phyloP scores from a whole-genome alignment of 2,888 invertebrate species.

The Salticus scenicus region DNA sequence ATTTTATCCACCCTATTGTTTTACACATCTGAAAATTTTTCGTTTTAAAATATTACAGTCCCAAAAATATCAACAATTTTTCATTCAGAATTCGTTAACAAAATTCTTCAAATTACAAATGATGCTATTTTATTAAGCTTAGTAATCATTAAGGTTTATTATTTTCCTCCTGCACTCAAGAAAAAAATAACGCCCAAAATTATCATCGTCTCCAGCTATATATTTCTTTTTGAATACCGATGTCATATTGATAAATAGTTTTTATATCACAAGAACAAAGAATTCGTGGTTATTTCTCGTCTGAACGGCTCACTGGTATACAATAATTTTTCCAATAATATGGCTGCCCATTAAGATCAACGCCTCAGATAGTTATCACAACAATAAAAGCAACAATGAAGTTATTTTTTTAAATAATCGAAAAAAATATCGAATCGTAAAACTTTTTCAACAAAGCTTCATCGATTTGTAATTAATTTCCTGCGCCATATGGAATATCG shows the following conservation, averaged over 20 bases:
- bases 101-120: too few species aligned
- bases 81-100: too few species aligned
- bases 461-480: slow-evolving; percentile 8
- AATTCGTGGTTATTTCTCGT: background rate
- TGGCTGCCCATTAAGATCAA: slow-evolving; percentile 1
- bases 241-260: background rate
- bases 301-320: background rate
- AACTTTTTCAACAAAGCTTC: background rate
- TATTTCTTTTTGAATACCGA: background rate
- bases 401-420: background rate
- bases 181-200: background rate
- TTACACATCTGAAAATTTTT: too few species aligned
- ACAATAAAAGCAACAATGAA: slow-evolving; percentile 1
- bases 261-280: background rate
- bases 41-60: too few species aligned
- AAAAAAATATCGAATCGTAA: background rate
- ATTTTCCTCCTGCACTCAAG: background rate
- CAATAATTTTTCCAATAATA: slow-evolving; percentile 1
- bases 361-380: background rate
- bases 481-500: slow-evolving; percentile 1
- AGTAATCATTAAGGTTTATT: too few species aligned
- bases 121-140: too few species aligned
- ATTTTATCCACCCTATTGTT: too few species aligned
- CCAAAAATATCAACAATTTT: too few species aligned
- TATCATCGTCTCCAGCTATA: background rate